Evolutionary conservation across 2,113 vertebrate genomes (phyloP).

Genomic region (Peromyscus maniculatus): DNA sequence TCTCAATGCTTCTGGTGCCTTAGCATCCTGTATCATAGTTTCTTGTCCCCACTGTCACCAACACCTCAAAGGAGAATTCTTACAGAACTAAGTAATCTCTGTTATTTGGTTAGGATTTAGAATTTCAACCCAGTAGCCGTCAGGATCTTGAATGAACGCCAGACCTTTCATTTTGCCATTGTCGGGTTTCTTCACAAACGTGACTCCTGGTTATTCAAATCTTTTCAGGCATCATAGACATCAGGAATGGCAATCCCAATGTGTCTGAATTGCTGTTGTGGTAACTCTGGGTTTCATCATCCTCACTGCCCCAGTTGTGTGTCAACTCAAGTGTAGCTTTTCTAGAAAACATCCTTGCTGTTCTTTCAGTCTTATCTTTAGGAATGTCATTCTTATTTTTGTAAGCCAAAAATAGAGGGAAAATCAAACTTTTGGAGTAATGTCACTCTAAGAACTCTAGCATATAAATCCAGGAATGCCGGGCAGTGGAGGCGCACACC

Average conservation of each 20-base stretch:
- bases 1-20: not conserved
- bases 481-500: too few species aligned
- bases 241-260: too few species aligned
- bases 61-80: slow-evolving; percentile 29
- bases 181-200: too few species aligned
- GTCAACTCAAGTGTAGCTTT: too few species aligned
- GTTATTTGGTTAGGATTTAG: slow-evolving; percentile 96
- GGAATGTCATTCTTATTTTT: too few species aligned
- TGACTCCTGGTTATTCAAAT: too few species aligned
- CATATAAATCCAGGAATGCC: slow-evolving; percentile 82
- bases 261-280: slow-evolving; percentile 96
- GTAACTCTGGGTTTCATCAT: slow-evolving; percentile 93
- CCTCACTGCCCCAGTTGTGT: slow-evolving; percentile 96
- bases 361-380: too few species aligned
- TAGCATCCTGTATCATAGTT: not conserved
- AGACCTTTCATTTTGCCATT: slow-evolving; percentile 97
- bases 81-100: slow-evolving; percentile 87
- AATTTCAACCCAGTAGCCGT: slow-evolving; percentile 99
- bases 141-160: slow-evolving; percentile 99
- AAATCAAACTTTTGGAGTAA: slow-evolving; percentile 68
- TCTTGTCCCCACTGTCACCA: not conserved
- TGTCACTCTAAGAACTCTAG: slow-evolving; percentile 98
- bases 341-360: too few species aligned
- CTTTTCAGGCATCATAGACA: too few species aligned
- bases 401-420: too few species aligned